Conservation (phyloP, 30 jellyfish, hydroid and myxozoan species). For the Cassiopea andromeda region DNA sequence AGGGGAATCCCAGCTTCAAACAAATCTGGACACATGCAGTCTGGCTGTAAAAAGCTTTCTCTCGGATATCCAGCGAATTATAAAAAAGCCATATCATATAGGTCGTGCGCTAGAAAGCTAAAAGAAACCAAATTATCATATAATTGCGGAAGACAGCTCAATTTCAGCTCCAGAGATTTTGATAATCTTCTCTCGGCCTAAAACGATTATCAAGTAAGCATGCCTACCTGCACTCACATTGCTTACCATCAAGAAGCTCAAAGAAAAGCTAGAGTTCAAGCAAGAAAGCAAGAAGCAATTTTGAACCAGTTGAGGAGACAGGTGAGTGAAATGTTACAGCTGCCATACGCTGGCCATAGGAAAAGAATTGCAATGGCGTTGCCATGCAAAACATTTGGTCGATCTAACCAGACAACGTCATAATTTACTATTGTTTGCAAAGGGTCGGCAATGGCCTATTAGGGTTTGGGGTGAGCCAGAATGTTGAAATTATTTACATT, state of each 20-base stretch:
- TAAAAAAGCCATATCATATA: not conserved
- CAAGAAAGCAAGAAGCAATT: slow-evolving; percentile 81
- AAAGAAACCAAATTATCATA: not conserved
- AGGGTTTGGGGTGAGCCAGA: too few species aligned
- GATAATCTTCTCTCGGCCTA: not conserved
- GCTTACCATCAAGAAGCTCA: slow-evolving; percentile 91
- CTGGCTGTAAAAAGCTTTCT: not conserved
- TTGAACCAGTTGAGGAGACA: slow-evolving; percentile 41
- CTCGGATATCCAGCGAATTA: not conserved
- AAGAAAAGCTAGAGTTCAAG: slow-evolving; percentile 75
- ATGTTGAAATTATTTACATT: too few species aligned
- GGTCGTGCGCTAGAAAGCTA: not conserved
- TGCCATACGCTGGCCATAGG: not conserved
- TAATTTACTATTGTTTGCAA: too few species aligned
- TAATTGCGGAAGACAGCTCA: not conserved
- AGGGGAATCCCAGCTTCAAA: slow-evolving; percentile 13
- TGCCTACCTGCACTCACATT: slow-evolving; percentile 96
- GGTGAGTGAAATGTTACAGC: slow-evolving; percentile 5
- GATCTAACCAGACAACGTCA: not conserved
- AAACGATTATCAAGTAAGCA: not conserved
- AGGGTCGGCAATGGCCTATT: too few species aligned
- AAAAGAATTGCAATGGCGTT: not conserved
- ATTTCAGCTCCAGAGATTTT: not conserved
- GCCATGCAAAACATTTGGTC: not conserved
- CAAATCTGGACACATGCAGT: slow-evolving; percentile 28